phyloP scores from a whole-genome alignment of 2,888 invertebrate species.

The Eupithecia vulgata region DNA sequence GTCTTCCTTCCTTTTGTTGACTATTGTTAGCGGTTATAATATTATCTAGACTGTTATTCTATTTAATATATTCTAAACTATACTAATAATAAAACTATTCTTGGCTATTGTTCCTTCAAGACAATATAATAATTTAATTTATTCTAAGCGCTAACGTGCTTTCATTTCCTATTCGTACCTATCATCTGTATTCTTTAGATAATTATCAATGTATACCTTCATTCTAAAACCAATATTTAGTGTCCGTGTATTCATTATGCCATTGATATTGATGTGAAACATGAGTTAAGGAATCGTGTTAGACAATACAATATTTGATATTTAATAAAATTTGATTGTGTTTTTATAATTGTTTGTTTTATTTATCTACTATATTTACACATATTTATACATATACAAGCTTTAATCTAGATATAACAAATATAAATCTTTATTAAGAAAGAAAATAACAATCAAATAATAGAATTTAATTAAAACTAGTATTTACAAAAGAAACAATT shows the following conservation, averaged over 20 bases:
- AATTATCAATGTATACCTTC: constrained; percentile 54
- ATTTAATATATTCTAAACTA: constrained; percentile 43
- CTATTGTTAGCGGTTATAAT: constrained; percentile 30
- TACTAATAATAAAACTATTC: constrained; percentile 43
- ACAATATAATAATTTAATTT: constrained; percentile 57
- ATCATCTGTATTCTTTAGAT: constrained; percentile 39
- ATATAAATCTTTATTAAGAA: no score
- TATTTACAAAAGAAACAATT: no score
- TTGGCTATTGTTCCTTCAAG: constrained; percentile 78
- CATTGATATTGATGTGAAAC: constrained; percentile 82
- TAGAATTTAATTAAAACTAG: no score
- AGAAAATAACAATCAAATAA: no score
- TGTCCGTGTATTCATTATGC: constrained; percentile 73
- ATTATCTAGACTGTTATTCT: constrained; percentile 41
- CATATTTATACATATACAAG: background rate
- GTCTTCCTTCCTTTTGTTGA: constrained; percentile 32
- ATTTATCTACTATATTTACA: constrained; percentile 43
- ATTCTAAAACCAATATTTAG: constrained; percentile 66
- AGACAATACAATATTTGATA: constrained; percentile 85
- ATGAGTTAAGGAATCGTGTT: constrained; percentile 84
- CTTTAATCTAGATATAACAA: background rate
- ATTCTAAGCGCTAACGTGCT: constrained; percentile 21
- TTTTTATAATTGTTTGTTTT: constrained; percentile 71
- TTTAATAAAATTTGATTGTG: constrained; percentile 84
- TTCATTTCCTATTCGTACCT: constrained; percentile 36